Evolutionary conservation across 1,140 invertebrate genomes (phyloP), one percentile per base, ranked within the genome.

Genomic region (Drosophila sp.): DNA sequence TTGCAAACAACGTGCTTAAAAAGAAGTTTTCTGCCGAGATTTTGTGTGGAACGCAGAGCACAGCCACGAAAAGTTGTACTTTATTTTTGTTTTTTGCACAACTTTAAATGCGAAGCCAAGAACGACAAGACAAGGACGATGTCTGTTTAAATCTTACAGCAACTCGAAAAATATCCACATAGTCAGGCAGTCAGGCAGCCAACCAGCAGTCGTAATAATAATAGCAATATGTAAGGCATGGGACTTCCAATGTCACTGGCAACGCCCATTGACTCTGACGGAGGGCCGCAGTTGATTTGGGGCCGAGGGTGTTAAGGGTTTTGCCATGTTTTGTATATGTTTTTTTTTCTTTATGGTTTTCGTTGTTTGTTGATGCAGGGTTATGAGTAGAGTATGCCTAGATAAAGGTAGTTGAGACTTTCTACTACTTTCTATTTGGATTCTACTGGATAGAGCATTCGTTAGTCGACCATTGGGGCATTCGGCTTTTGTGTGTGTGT

Each of bases 1-100:
- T 38, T n/a, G n/a, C 41, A 66, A 29, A 72, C 35, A 60, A 66
- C 54, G 56, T 75, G 68, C 75, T 76, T 66, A 69, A 69, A 69
- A 55, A 69, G 41, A 76, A 69, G 55, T 76, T 62, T 55, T 11
- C 54, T 50, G 55, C 30, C n/a, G 40, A 69, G 73, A 75, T 76
- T 76, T 75, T 55, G 23, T 66, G 54, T 35, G 25, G 25, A 7
- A 40, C 35, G 27, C 32, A 35, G 33, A 35, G 33, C 6, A n/a
- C n/a, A 44, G 58, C 35, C 60, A 62, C 27, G 17, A 58, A 58
- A 58, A 58, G n/a, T 35, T 33, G 35, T 35, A 23, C 32, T 50
- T 50, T 50, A 50, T 50, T 50, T 50, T 50, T 47, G 44, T 47
- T 40, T 50, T 50, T 50, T 50, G 25, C 5, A 30, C 7, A 47